Evolutionary conservation across 2,888 invertebrate species (phyloP).

Genomic region (Cantharis flavilabris): DNA sequence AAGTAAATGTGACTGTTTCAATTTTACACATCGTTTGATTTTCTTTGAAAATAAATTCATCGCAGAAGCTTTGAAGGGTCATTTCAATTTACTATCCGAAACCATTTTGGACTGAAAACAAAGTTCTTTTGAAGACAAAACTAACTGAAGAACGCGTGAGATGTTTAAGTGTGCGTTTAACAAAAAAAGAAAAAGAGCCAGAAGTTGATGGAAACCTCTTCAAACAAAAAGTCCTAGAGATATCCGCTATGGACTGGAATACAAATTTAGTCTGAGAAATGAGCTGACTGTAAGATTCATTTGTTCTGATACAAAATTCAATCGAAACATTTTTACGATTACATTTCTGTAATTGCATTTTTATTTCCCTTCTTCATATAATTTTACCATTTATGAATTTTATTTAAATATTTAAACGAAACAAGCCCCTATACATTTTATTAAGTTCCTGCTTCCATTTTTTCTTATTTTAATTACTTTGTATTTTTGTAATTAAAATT

Average conservation of each 20-base stretch:
- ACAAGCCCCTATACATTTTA: background rate
- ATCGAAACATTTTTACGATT: constrained; percentile 47
- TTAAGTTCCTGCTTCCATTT: background rate
- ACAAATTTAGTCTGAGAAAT: constrained; percentile 42
- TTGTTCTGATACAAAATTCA: constrained; percentile 28
- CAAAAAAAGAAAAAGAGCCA: constrained; percentile 38
- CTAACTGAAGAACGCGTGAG: constrained; percentile 48
- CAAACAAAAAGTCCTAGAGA: constrained; percentile 48
- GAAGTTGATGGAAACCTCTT: constrained; percentile 46
- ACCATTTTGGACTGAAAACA: constrained; percentile 34
- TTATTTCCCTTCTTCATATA: constrained; percentile 42
- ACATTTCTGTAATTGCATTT: constrained; percentile 48
- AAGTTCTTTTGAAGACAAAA: constrained; percentile 42
- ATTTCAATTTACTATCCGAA: constrained; percentile 32
- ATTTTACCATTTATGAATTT: background rate
- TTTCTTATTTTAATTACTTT: background rate
- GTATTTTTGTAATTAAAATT: constrained; percentile 2
- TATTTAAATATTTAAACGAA: background rate
- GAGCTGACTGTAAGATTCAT: constrained; percentile 35
- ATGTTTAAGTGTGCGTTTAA: constrained; percentile 46
- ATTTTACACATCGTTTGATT: constrained; percentile 24
- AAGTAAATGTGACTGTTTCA: constrained; percentile 21
- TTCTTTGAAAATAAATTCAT: constrained; percentile 26
- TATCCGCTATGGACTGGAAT: constrained; percentile 44
- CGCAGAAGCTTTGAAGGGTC: constrained; percentile 21